phyloP scores from a whole-genome alignment of 1,140 invertebrate genomes.

The Heliconius himera region DNA sequence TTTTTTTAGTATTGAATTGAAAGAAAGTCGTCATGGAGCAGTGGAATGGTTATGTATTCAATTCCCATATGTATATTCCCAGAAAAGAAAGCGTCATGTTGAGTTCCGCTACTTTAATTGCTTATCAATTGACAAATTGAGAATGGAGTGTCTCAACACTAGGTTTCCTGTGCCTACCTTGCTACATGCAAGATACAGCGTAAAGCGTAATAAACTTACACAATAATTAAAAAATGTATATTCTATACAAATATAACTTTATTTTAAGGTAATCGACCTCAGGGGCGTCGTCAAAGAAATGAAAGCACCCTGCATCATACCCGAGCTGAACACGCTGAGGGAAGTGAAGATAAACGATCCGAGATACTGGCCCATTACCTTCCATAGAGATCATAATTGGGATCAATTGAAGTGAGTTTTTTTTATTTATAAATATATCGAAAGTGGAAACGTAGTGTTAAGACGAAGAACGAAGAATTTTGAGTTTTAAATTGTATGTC shows the following conservation, averaged over 20 bases:
- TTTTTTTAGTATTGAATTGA: no score
- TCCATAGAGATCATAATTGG: slow-evolving; percentile 92
- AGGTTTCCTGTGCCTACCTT: not conserved
- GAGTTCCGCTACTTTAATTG: no score
- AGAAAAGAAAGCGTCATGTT: not conserved
- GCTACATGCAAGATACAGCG: not conserved
- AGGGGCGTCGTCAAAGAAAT: slow-evolving; percentile 82
- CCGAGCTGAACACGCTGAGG: slow-evolving; percentile 89
- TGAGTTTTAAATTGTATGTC: no score
- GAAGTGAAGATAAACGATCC: slow-evolving; percentile 91
- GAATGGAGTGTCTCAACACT: not conserved
- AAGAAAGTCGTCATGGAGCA: no score
- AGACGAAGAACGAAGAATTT: no score
- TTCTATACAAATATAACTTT: not conserved
- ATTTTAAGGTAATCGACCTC: slow-evolving; percentile 60
- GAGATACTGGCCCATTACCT: slow-evolving; percentile 93
- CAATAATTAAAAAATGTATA: not conserved
- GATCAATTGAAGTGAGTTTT: slow-evolving; percentile 85
- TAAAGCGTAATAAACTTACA: not conserved
- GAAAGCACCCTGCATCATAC: slow-evolving; percentile 92
- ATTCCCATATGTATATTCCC: no score
- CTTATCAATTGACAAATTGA: no score
- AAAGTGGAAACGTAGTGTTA: no score
- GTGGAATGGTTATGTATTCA: no score
- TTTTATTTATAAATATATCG: not conserved